These are phyloP conservation scores for Hofmannophila pseudospretella DNA, from an alignment of 2,888 invertebrate genomes.

Conservation along the genomic window DNA sequence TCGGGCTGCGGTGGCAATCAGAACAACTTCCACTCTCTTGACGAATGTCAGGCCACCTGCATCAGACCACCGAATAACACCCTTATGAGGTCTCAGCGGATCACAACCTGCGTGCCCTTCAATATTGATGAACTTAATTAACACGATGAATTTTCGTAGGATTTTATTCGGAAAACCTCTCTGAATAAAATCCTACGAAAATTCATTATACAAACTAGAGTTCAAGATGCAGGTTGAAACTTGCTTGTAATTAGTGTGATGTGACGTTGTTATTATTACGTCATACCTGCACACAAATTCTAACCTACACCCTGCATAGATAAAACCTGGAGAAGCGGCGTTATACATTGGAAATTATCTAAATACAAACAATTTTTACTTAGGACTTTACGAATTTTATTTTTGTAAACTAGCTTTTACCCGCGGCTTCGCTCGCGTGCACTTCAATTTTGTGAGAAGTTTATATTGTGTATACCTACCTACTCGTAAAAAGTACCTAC, in stretches of 20 bases:
- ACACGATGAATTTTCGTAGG: not conserved
- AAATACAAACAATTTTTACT: too few species aligned
- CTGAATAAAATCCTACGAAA: not conserved
- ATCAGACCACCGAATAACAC: slow-evolving; percentile 39
- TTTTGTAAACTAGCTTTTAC: too few species aligned
- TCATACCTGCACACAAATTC: too few species aligned
- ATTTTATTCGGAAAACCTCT: not conserved
- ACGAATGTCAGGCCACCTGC: slow-evolving; percentile 44
- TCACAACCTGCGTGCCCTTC: slow-evolving; percentile 30
- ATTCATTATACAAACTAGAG: not conserved
- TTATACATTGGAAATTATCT: too few species aligned
- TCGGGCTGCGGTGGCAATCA: slow-evolving; percentile 66
- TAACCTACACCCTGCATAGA: too few species aligned
- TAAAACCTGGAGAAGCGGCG: too few species aligned
- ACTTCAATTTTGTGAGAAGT: too few species aligned
- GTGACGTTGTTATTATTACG: too few species aligned
- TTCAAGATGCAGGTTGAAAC: slow-evolving; percentile 28
- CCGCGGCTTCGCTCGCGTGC: too few species aligned
- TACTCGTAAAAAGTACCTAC: too few species aligned
- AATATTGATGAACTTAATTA: not conserved
- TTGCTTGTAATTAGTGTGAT: not conserved
- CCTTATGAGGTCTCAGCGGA: not conserved
- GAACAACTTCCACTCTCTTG: slow-evolving; percentile 50
- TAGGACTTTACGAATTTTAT: too few species aligned
- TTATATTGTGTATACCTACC: too few species aligned